phyloP scores from a whole-genome alignment of 2,797 vertebrate species.

The Babyrousa celebensis region DNA sequence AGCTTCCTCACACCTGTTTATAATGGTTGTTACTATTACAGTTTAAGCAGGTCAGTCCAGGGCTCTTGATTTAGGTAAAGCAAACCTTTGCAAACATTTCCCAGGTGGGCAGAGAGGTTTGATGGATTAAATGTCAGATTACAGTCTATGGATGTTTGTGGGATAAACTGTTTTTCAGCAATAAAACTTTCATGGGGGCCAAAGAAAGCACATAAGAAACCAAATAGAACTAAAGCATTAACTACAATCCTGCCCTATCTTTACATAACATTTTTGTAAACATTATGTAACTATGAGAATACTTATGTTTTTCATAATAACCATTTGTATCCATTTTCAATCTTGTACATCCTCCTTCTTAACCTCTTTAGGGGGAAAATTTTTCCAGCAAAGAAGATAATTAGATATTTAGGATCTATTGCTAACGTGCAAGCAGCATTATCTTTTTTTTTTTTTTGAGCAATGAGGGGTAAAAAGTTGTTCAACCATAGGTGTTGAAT shows the following conservation, averaged over 20 bases:
- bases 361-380: background rate
- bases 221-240: background rate
- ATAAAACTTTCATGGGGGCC: background rate
- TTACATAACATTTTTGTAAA: background rate
- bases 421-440: background rate
- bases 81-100: constrained; percentile 28
- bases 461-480: background rate
- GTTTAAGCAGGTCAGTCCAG: background rate
- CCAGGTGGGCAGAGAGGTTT: background rate
- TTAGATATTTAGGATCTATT: background rate
- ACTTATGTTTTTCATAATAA: constrained; percentile 11
- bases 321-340: background rate
- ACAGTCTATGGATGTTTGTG: background rate
- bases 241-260: background rate
- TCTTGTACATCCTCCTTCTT: background rate
- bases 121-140: background rate
- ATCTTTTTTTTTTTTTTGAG: background rate
- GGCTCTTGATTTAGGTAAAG: background rate
- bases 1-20: background rate
- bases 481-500: background rate
- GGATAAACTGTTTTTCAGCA: background rate
- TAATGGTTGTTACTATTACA: background rate
- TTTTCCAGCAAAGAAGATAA: background rate
- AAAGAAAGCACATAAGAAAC: background rate
- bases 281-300: background rate